Base-by-base conservation (phyloP, 2,888 invertebrate genomes). In the Busseola fusca region DNA sequence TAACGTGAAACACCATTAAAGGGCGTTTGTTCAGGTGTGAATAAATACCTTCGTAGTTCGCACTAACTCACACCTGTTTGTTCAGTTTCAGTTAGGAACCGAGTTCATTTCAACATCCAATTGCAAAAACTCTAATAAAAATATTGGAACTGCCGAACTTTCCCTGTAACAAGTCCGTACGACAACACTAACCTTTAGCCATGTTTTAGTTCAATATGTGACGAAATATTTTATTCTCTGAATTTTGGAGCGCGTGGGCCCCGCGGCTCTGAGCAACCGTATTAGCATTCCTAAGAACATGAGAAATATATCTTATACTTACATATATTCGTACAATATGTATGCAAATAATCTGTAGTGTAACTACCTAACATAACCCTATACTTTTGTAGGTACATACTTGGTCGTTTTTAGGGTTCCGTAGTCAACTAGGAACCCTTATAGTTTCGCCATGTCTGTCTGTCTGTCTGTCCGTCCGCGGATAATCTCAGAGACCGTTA, bases 21-120 rank as follows among this genome's bases (percentile, higher is more conserved):
- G 72, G 82, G 80, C 79, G 81, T 88, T 90, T 88, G 85, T 85
- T 87, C 91, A 91, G 88, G 87, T 91, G 89, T 78, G 79, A 81
- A 80, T 75, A 80, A 87, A 82, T 83, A 79, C 64, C 42, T 68
- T 65, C 56, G 37, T 64, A 79, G 74, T 79, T 75, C 54, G 52
- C 45, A 85, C 84, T 87, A 86, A 88, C 87, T 84, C 84, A 85
- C 85, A 82, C 78, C 76, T 87, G 85, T 83, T 84, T 84, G 86
- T 74, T 77, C 74, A 68, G 67, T 56, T 66, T 59, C 69, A 74
- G 60, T 78, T 70, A 69, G 65, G 77, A 37, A 65, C 60, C 52
- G 40, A 62, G 67, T 74, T 80, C 74, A 78, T 58, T 80, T 67
- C 72, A 72, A 79, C 76, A 73, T 74, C 64, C 64, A 68, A 72